Evolutionary conservation across 2,888 invertebrate species (phyloP).

Genomic region (Ecdyonurus torrentis): DNA sequence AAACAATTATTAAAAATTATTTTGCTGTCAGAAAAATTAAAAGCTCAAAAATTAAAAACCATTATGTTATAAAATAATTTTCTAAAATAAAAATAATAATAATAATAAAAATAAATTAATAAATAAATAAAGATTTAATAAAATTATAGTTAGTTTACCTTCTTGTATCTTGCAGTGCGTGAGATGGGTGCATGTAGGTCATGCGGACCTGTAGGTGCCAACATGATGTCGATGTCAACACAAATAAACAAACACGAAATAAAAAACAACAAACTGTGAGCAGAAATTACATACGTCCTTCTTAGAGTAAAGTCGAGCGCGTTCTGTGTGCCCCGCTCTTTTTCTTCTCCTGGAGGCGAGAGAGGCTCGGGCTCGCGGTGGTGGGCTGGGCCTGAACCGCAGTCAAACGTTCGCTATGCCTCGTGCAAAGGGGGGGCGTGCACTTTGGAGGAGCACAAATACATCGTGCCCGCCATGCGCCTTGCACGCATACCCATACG

Average conservation of each 20-base stretch:
- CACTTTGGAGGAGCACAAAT: not conserved
- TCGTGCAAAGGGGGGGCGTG: slow-evolving; percentile 3
- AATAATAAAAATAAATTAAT: not conserved
- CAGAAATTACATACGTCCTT: not conserved
- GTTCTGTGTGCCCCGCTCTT: not conserved
- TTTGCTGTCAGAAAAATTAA: not conserved
- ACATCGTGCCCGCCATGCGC: slow-evolving; percentile 5
- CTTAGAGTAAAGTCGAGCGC: not conserved
- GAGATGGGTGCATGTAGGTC: slow-evolving; percentile 21
- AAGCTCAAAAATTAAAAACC: not conserved
- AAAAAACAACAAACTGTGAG: not conserved
- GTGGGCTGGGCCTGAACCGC: slow-evolving; percentile 3
- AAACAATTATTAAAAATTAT: not conserved
- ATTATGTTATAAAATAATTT: not conserved
- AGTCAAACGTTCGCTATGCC: too few species aligned
- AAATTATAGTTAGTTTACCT: slow-evolving; percentile 18
- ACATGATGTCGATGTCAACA: not conserved
- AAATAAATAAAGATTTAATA: not conserved
- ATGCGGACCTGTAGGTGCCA: not conserved
- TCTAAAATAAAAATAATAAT: not conserved
- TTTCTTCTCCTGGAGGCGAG: not conserved
- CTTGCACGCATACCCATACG: not conserved
- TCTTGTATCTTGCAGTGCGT: slow-evolving; percentile 26
- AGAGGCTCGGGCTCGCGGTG: not conserved
- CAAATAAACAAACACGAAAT: too few species aligned